Evolutionary conservation across 53 echinoderm and acorn worm species (phyloP), one percentile per base, ranked within the genome.

Genomic region (Paelopatides confundens): DNA sequence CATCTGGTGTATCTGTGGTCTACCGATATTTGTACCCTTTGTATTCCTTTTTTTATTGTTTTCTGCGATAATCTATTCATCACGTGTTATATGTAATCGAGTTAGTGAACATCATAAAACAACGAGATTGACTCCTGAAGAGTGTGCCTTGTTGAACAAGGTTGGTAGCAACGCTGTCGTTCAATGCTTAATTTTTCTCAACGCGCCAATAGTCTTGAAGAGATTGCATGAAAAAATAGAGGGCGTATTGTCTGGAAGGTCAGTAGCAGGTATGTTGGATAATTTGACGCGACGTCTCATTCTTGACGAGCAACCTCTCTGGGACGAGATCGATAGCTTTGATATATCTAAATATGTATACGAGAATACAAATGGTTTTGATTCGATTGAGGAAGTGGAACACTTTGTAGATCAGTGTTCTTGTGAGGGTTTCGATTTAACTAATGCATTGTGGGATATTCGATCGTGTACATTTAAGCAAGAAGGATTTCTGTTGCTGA

Each of bases 381-480:
- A 77, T 23, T 26, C 77, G 8, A 31, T 48, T 9, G 40, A 47
- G 13, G 48, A 77, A 27, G 50, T 77, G 11, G 47, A 77, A 27
- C 4, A n/a, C 2, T 77, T 27, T 21, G 48, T 77, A 13, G 30
- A 30, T 49, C 34, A 77, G 47, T 48, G 77, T 10, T 77, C 77
- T 15, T 21, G 36, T 47, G 77, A 77, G 27, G 47, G 26, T 4
- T 21, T 77, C 4, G 49, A 77, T 15, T 47, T 77, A 37, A 27
- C 47, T 10, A 77, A 49, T 30, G 48, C 77, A 24, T 26, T 77
- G 29, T 78, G 78, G 78, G 78, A 78, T 31, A 78, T 78, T 14
- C 24, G 14, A 3, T 78, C 78, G 18, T 47, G 78, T 52, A 24
- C 78, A 29, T 78, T 51, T 27, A 49, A 51, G 5, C 18, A 52